phyloP scores from a whole-genome alignment of 2,888 invertebrate species.

The Malthinus seriepunctatus region DNA sequence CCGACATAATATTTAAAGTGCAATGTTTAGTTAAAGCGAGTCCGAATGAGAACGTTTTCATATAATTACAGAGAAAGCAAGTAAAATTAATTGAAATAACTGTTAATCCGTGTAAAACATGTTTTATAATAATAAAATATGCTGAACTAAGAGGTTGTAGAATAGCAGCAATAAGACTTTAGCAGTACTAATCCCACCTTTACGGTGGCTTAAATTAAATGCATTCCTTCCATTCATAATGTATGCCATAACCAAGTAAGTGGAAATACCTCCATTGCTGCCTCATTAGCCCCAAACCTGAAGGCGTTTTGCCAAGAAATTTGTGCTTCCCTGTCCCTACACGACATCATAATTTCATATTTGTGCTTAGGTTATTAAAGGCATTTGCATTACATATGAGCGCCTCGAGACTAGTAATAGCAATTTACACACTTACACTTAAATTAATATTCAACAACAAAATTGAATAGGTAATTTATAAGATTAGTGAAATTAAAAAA shows the following conservation, averaged over 20 bases:
- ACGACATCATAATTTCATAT: conserved; percentile 22
- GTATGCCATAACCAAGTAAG: conserved; percentile 31
- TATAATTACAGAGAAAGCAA: too few relatives aligned
- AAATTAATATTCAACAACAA: background rate
- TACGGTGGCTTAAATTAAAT: conserved; percentile 33
- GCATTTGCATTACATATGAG: conserved; percentile 16
- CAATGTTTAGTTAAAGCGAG: too few relatives aligned
- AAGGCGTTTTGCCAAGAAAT: conserved; percentile 24
- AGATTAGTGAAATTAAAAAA: too few relatives aligned
- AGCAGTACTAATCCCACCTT: conserved; percentile 27
- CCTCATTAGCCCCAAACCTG: conserved; percentile 23
- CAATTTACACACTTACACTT: background rate
- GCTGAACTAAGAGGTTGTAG: conserved; percentile 27
- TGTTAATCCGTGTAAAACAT: background rate
- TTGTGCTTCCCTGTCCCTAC: conserved; percentile 19
- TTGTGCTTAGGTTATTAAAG: conserved; percentile 18
- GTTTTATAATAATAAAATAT: conserved; percentile 11
- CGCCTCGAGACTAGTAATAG: conserved; percentile 3
- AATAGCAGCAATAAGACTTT: conserved; percentile 26
- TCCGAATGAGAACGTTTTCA: too few relatives aligned
- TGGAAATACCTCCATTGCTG: conserved; percentile 31
- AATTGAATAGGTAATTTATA: background rate
- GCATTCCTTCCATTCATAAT: conserved; percentile 35
- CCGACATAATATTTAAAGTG: too few relatives aligned
- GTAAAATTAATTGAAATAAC: too few relatives aligned